Percentiles rank a stretch among this genome's conserved stretches.
Evolutionary conservation across 2,888 invertebrate genomes (phyloP).

Genomic region (Vannuccia rotundouncinata): DNA sequence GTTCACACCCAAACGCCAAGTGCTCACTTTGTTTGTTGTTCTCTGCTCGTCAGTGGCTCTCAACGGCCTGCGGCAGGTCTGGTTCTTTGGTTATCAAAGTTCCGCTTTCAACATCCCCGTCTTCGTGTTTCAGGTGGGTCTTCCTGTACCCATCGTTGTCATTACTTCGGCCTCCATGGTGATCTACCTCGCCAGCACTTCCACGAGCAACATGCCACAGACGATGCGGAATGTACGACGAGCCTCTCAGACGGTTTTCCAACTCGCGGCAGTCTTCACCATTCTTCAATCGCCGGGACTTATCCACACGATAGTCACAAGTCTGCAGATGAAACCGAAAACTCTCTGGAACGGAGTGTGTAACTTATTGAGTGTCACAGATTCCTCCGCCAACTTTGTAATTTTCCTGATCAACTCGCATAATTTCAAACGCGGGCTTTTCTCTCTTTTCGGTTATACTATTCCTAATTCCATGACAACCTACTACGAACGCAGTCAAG

Average conservation of each 20-base stretch:
- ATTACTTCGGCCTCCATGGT: constrained; percentile 24
- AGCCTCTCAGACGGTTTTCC: constrained; percentile 30
- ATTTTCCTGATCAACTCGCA: too few relatives aligned
- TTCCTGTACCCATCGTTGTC: constrained; percentile 32
- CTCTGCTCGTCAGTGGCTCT: neutral
- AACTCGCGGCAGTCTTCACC: constrained; percentile 10
- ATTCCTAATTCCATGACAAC: neutral
- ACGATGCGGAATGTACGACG: neutral
- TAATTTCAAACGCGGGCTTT: too few relatives aligned
- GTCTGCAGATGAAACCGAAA: neutral
- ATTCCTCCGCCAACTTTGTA: constrained; percentile 34
- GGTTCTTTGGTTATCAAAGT: too few relatives aligned
- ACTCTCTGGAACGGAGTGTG: constrained; percentile 6
- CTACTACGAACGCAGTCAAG: too few relatives aligned
- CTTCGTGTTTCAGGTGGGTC: constrained; percentile 34
- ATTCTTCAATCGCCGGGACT: constrained; percentile 30
- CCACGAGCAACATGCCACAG: neutral
- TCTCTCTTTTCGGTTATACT: too few relatives aligned
- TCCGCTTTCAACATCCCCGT: neutral
- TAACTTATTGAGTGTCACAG: constrained; percentile 1
- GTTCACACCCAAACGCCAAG: constrained; percentile 14
- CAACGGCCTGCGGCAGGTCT: neutral
- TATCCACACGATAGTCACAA: neutral
- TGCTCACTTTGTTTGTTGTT: neutral
- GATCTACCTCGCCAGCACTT: neutral